These are phyloP conservation scores for Coptodon rendalli DNA, from an alignment of 2,113 vertebrate genomes.

Conservation along the genomic window DNA sequence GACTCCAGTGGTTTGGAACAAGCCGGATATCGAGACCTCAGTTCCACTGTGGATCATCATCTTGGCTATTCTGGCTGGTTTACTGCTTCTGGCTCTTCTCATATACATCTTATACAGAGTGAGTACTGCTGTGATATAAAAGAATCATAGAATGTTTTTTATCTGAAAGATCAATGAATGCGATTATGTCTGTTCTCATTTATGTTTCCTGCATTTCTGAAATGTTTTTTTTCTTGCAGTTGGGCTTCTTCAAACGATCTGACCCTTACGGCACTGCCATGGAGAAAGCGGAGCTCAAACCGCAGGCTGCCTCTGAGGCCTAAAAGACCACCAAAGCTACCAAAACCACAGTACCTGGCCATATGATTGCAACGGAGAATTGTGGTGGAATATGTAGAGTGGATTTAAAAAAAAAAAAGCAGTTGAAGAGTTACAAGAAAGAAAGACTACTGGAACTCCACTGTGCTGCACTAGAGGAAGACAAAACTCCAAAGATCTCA, in stretches of 20 bases:
- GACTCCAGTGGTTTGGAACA: slow-evolving; percentile 83
- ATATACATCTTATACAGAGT: slow-evolving; percentile 92
- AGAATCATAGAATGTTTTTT: neutral
- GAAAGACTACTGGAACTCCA: slow-evolving; percentile 76
- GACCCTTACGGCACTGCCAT: slow-evolving; percentile 88
- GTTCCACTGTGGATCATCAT: slow-evolving; percentile 91
- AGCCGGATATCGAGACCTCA: slow-evolving; percentile 76
- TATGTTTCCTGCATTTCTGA: neutral
- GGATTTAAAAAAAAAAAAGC: slow-evolving; percentile 1
- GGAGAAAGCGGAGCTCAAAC: slow-evolving; percentile 95
- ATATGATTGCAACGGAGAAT: slow-evolving; percentile 57
- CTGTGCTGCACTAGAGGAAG: slow-evolving; percentile 71
- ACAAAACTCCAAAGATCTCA: slow-evolving; percentile 58
- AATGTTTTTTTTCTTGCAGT: slow-evolving; percentile 51
- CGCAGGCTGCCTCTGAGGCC: slow-evolving; percentile 89
- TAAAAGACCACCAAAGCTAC: slow-evolving; percentile 43
- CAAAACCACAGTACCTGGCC: slow-evolving; percentile 44
- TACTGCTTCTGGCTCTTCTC: slow-evolving; percentile 84
- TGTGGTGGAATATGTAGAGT: slow-evolving; percentile 11
- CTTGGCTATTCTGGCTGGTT: slow-evolving; percentile 84
- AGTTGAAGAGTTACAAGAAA: slow-evolving; percentile 38
- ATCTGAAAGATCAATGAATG: neutral
- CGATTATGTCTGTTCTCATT: neutral
- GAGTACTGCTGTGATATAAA: slow-evolving; percentile 21
- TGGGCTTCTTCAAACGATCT: slow-evolving; percentile 91